Evolutionary conservation across 1,140 invertebrate genomes (phyloP), one percentile per base, ranked within the genome.

Genomic region (Drosophila truncata): DNA sequence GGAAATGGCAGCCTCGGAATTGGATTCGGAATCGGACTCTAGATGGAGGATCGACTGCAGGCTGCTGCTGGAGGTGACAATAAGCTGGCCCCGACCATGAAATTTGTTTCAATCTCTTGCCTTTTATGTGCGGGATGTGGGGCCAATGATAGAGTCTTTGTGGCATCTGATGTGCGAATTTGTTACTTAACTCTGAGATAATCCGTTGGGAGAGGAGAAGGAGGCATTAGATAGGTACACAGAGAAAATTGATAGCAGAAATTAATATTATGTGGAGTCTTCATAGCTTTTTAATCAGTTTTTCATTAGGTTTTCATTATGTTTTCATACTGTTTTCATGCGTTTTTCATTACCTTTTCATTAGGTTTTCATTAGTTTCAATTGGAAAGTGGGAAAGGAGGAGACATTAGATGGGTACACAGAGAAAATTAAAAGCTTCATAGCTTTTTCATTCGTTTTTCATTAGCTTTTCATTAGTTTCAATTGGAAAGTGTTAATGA

Each of bases 121-220:
- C 85, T 88, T 88, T 84, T 88, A 79, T 81, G 85, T 90, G 60
- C 52, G 54, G 55, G 49, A 31, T 37, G 37, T 47, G 61, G 61
- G 52, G 49, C 55, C 57, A 62, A 72, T 83, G 84, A 88, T 87
- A 84, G 84, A 83, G 80, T 86, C 79, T 80, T 92, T 91, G 85
- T 84, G 76, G 86, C 82, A 87, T 92, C 91, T 92, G 91, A 92
- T 92, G 91, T 91, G 91, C 84, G 91, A 92, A 92, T 92, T 91
- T 92, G 91, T 92, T 92, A 90, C 81, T 91, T 91, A 91, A 71
- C 77, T 55, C 42, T 55, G 80, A 57, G 65, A 70, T 70, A 70
- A 70, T 70, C 66, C 66, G 35, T 66, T 50, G 63, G 52, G 69
- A 59, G 70, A 44, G 44, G 55, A 77, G 44, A 50, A 77, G 80